Base-by-base conservation (phyloP, 2,888 invertebrate genomes). In the Mellilla xanthometata region DNA sequence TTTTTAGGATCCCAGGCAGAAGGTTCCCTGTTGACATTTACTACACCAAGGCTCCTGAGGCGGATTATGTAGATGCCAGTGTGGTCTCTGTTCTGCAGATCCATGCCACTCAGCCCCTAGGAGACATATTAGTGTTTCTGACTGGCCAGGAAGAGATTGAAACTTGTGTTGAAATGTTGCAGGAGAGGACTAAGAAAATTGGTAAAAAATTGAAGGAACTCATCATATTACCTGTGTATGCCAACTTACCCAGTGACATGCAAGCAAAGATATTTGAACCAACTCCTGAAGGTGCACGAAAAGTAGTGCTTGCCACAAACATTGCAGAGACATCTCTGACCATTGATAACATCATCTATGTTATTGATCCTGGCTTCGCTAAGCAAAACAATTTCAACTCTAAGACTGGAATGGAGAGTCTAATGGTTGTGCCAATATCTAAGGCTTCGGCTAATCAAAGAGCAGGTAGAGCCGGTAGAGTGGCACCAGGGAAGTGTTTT, bases 381-480 rank as follows among this genome's bases (percentile, higher is more conserved):
- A 99, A 99, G 78, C 99, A 99, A 84, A 99, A 99, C 75, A 98
- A 98, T 82, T 99, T 98, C 72, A 96, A 99, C 87, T 98, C 99
- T 0, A 92, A 97, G 59, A 98, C 98, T 0, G 99, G 99, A 12
- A 99, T 99, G 97, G 99, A 99, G 76, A 98, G 98, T 60, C 91
- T 99, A 47, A 96, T 98, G 90, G 98, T 99, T 2, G 98, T 98
- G n/a, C 99, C 99, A 2, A 97, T 99, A 54, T 99, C 99, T 2
- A 98, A 98, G 87, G 97, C 97, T 0, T 99, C 99, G 29, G 99
- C 99, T 1, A 99, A 99, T 90, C 99, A 99, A 84, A 91, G 99
- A 65, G 99, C 99, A 0, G 99, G 98, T 0, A 90, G 99, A 61
- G 98, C 99, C 2, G 99, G 99, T 0, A 91, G 99, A 62, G 98